Conservation (phyloP, 2,797 vertebrate genomes). For the Poliocrania exsul region DNA sequence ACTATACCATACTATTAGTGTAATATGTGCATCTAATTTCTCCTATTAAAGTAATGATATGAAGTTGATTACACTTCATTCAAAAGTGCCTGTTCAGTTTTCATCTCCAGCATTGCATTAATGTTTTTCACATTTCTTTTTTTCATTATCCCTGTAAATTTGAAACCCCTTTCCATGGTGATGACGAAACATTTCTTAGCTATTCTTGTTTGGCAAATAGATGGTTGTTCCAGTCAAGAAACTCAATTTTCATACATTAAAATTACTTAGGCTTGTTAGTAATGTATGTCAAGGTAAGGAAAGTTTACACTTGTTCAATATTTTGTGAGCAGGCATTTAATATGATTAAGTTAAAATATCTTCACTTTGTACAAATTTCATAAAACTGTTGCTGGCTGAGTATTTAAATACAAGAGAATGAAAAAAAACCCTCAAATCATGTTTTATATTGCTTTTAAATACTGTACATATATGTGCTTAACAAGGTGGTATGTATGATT, state of each 20-base stretch:
- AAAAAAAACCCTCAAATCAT: rapidly evolving
- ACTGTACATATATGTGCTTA: neutral
- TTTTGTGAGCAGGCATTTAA: conserved; percentile 12
- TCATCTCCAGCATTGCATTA: neutral
- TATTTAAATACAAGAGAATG: neutral
- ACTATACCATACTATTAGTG: neutral
- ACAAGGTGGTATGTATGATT: neutral
- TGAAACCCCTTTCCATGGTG: neutral
- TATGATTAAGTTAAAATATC: conserved; percentile 1
- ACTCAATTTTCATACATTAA: conserved; percentile 28
- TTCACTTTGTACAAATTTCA: neutral
- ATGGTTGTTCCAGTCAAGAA: neutral
- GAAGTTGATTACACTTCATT: neutral
- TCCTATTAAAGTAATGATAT: neutral
- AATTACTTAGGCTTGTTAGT: conserved; percentile 22
- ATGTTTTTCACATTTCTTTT: neutral
- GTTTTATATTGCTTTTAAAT: neutral
- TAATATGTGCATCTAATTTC: conserved; percentile 20
- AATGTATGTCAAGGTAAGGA: conserved; percentile 5
- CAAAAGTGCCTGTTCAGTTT: neutral
- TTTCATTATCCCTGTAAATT: neutral
- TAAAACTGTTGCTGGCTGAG: neutral
- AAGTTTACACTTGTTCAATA: neutral
- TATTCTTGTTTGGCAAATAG: conserved; percentile 3
- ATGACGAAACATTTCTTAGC: neutral